These are phyloP conservation scores for Chamaea fasciata DNA, from an alignment of 2,113 vertebrate species.

Conservation along the genomic window DNA sequence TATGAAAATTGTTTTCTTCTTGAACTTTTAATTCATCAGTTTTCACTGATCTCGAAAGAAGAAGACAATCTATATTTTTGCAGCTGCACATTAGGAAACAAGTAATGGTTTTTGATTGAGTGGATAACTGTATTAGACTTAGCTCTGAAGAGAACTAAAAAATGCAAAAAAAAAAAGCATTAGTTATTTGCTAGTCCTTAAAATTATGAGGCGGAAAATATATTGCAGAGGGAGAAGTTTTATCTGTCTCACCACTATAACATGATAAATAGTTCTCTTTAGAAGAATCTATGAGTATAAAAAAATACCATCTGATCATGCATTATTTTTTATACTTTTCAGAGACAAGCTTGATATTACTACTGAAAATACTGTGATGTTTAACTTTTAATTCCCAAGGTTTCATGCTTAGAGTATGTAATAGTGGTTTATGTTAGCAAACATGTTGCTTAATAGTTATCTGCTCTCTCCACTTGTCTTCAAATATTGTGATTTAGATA, in stretches of 20 bases:
- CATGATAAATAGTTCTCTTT: background rate
- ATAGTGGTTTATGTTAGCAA: conserved; percentile 74
- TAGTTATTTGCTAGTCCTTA: background rate
- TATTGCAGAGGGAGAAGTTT: accelerated
- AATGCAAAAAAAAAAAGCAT: background rate
- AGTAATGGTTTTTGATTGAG: background rate
- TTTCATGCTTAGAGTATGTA: conserved; percentile 63
- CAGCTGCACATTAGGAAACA: background rate
- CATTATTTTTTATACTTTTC: background rate
- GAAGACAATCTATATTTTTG: background rate
- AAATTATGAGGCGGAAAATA: background rate
- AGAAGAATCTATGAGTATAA: background rate
- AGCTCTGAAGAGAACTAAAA: background rate
- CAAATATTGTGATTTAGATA: conserved; percentile 90
- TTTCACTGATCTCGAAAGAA: background rate
- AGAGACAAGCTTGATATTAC: background rate
- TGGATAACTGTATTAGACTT: background rate
- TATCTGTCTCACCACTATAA: background rate
- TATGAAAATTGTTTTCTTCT: background rate
- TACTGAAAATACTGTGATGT: background rate
- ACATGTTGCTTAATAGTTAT: conserved; percentile 79
- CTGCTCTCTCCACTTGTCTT: conserved; percentile 84
- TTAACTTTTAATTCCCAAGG: conserved; percentile 10
- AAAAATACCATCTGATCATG: background rate
- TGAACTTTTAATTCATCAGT: background rate